These are phyloP conservation scores for Rhinogobio ventralis DNA, from an alignment of 2,797 vertebrate species.

Conservation along the genomic window DNA sequence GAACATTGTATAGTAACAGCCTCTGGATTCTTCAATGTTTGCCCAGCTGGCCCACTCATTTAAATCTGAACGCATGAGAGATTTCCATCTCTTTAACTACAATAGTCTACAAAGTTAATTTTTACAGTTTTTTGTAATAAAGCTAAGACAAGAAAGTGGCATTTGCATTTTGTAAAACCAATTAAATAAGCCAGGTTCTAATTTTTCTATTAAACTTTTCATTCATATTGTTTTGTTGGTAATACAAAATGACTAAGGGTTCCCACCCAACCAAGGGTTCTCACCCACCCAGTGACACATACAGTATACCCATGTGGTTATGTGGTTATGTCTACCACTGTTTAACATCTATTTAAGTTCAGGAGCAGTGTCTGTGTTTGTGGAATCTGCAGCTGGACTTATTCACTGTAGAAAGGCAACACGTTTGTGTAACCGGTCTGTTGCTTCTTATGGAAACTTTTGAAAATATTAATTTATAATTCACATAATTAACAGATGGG, in stretches of 20 bases:
- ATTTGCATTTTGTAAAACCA: not conserved
- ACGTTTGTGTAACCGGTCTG: constrained; percentile 16
- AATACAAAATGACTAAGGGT: not conserved
- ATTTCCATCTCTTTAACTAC: not conserved
- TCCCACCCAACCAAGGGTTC: not conserved
- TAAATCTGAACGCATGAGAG: not conserved
- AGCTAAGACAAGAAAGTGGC: not conserved
- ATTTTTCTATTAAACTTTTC: not conserved
- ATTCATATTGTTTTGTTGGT: not conserved
- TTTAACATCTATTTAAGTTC: constrained; percentile 34
- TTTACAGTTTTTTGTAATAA: not conserved
- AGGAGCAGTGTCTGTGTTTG: not conserved
- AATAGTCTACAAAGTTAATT: not conserved
- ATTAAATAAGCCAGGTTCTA: not conserved
- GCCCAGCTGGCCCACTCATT: not conserved
- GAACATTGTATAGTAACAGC: not conserved
- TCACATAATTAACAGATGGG: not conserved
- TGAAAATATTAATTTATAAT: not conserved
- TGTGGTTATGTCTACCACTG: not conserved
- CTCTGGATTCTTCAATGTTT: not conserved
- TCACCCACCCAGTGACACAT: not conserved
- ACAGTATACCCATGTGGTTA: not conserved
- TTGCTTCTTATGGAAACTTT: not conserved
- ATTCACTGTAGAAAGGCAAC: not conserved
- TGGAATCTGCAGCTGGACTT: not conserved